These are phyloP conservation scores for Lanistes nyassanus DNA, from an alignment of 1,140 invertebrate species.

Conservation along the genomic window DNA sequence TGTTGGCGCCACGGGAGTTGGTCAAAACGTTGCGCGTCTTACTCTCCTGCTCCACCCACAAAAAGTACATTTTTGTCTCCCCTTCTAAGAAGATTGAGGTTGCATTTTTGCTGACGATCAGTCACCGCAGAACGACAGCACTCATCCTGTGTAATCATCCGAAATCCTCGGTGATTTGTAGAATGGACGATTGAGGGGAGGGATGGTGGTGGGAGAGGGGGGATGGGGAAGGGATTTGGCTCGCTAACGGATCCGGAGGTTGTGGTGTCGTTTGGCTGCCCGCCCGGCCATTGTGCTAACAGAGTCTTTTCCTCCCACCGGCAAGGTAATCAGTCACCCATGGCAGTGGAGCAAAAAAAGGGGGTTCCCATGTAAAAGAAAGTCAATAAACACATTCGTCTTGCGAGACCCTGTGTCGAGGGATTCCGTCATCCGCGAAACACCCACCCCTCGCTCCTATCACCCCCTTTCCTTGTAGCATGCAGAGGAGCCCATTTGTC, in stretches of 20 bases:
- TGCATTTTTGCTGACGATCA: neutral
- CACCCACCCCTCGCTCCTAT: too few species aligned
- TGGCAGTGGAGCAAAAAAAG: neutral
- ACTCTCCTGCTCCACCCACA: too few species aligned
- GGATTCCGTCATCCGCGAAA: too few species aligned
- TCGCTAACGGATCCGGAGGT: neutral
- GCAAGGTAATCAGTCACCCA: neutral
- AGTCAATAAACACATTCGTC: conserved; percentile 16
- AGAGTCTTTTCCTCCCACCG: neutral
- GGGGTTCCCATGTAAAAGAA: neutral
- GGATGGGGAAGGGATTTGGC: neutral
- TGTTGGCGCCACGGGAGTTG: too few species aligned
- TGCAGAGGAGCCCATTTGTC: too few species aligned
- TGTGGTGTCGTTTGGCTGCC: neutral
- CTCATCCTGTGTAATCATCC: neutral
- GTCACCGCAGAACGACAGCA: neutral
- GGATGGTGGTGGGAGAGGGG: neutral
- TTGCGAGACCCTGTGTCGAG: neutral
- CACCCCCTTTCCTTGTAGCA: too few species aligned
- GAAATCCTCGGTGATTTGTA: neutral
- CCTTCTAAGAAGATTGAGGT: conserved; percentile 2
- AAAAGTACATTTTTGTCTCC: neutral
- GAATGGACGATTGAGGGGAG: too few species aligned
- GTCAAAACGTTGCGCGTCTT: too few species aligned
- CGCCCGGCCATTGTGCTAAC: neutral